Conservation (phyloP, 2,888 invertebrate genomes). For the Clivina fossor region DNA sequence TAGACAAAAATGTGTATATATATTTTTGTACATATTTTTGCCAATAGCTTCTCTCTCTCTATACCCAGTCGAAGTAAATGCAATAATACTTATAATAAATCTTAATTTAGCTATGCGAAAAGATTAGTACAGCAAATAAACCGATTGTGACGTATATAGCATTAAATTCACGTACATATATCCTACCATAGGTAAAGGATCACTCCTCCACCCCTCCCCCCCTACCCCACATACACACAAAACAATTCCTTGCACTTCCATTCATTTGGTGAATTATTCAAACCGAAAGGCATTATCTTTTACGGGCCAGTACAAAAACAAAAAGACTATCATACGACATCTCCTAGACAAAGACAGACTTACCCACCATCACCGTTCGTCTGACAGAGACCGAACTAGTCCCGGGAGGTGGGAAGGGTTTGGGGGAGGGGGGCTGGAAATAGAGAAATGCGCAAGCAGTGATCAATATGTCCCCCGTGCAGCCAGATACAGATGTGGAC, state of each 20-base stretch:
- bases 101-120: no score
- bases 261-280: conserved; percentile 44
- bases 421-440: no score
- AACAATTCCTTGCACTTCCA: conserved; percentile 1
- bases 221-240: not conserved
- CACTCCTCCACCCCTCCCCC: not conserved
- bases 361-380: conserved; percentile 31
- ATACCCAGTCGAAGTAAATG: no score
- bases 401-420: conserved; percentile 36
- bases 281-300: conserved; percentile 45
- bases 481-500: conserved; percentile 27
- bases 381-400: conserved; percentile 35
- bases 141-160: no score
- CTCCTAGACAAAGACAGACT: conserved; percentile 18
- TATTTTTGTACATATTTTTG: no score
- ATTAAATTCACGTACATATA: no score
- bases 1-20: no score
- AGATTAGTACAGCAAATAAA: no score
- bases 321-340: no score
- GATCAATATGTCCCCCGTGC: conserved; percentile 37
- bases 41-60: no score
- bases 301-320: conserved; percentile 38
- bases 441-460: conserved; percentile 35
- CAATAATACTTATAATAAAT: no score
- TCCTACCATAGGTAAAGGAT: no score